These are phyloP conservation scores for Microplitis manilae DNA, from an alignment of 2,888 invertebrate genomes.

Conservation along the genomic window DNA sequence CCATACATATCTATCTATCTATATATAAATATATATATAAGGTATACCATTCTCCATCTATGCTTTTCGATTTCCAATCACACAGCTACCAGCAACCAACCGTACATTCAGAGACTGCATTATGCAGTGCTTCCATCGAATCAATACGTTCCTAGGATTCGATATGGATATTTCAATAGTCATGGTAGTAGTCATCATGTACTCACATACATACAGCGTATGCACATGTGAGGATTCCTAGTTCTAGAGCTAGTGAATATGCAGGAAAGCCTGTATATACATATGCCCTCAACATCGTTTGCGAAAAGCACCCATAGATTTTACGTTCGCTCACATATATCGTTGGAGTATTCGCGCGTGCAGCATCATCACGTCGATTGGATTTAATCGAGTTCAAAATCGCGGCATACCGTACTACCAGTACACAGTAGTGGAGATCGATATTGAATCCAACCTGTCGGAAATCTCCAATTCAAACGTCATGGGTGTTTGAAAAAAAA, in stretches of 20 bases:
- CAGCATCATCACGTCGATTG: conserved; percentile 23
- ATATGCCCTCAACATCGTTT: conserved; percentile 14
- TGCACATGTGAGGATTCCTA: not conserved
- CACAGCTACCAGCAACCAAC: not conserved
- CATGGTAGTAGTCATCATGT: not conserved
- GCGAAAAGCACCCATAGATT: conserved; percentile 15
- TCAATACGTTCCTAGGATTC: conserved; percentile 26
- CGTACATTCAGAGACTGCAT: conserved; percentile 14
- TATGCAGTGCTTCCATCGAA: conserved; percentile 21
- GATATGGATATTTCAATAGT: conserved; percentile 26
- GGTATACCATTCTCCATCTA: not conserved
- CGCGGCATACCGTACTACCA: not conserved
- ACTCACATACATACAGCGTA: not conserved
- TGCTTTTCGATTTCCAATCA: conserved; percentile 20
- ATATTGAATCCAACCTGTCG: conserved; percentile 7
- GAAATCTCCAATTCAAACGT: conserved; percentile 10
- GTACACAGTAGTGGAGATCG: not conserved
- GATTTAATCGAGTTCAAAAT: conserved; percentile 31
- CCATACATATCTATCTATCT: too few species aligned
- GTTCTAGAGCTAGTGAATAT: too few species aligned
- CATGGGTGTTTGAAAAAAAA: not conserved
- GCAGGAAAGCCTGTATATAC: not conserved
- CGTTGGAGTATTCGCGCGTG: conserved; percentile 10
- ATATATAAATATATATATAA: not conserved
- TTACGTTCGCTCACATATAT: conserved; percentile 3